Evolutionary conservation across 2,888 invertebrate species (phyloP).

Genomic region (Orthosia cruda): DNA sequence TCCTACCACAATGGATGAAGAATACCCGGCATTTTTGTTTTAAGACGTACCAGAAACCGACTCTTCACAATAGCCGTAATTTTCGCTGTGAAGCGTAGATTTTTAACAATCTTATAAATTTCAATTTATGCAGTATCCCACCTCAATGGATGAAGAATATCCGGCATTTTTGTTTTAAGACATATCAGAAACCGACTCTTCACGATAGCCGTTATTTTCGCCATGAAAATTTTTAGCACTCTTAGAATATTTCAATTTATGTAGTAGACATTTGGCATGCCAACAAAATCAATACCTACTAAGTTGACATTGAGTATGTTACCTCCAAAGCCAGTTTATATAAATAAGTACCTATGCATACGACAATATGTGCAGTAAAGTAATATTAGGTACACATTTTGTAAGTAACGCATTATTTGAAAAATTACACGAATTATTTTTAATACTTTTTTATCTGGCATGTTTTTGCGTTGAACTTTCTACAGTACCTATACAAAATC

Average conservation of each 20-base stretch:
- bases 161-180: conserved; percentile 2
- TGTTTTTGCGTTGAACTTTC: background rate
- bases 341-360: background rate
- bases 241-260: conserved; percentile 3
- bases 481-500: background rate
- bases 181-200: background rate
- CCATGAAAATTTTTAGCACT: background rate
- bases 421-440: background rate
- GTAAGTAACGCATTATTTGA: conserved; percentile 10
- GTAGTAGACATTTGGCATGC: conserved; percentile 1
- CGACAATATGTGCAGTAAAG: background rate
- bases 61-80: background rate
- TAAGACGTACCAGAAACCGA: background rate
- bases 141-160: too few relatives aligned
- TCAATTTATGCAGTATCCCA: background rate
- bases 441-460: background rate
- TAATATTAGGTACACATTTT: background rate
- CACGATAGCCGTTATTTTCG: background rate
- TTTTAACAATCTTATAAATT: background rate
- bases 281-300: conserved; percentile 47
- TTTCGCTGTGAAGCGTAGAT: background rate
- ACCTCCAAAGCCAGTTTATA: conserved; percentile 3
- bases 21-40: conserved; percentile 1
- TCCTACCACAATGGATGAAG: too few relatives aligned
- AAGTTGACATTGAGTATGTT: conserved; percentile 33